Percentiles rank a stretch among this genome's conserved stretches.
These are phyloP conservation scores for Scleropages formosus DNA, from an alignment of 2,797 vertebrate genomes.

Conservation along the genomic window DNA sequence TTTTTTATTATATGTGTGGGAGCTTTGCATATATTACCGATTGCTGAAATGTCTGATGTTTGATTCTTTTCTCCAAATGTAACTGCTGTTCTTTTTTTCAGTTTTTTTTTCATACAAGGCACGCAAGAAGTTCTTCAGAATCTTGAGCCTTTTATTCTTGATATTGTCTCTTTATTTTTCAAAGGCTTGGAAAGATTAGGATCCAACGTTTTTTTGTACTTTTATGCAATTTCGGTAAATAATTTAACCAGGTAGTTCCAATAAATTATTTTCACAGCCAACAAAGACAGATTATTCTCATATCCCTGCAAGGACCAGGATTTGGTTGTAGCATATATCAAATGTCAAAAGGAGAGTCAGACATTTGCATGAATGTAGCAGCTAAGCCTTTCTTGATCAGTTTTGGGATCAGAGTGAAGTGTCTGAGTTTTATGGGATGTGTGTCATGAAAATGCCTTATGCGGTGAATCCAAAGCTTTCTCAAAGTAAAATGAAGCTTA, in stretches of 20 bases:
- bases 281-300: neutral
- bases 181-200: neutral
- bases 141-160: neutral
- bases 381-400: neutral
- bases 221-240: neutral
- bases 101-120: constrained; percentile 4
- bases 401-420: neutral
- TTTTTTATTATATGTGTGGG: neutral
- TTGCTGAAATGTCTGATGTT: neutral
- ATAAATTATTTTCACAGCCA: neutral
- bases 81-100: neutral
- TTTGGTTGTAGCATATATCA: neutral
- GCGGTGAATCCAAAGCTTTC: neutral
- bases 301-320: neutral
- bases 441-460: constrained; percentile 19
- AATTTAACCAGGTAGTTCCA: constrained; percentile 1
- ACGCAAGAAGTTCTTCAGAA: constrained; percentile 5
- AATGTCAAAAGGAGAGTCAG: neutral
- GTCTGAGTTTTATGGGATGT: neutral
- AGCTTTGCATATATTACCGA: neutral
- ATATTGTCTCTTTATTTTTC: neutral
- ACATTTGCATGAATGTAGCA: neutral
- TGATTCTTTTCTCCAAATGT: neutral
- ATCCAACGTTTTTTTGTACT: too few relatives aligned
- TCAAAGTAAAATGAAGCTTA: neutral